Evolutionary conservation across 2,797 vertebrate species (phyloP).

Genomic region (Astyanax mexicanus): DNA sequence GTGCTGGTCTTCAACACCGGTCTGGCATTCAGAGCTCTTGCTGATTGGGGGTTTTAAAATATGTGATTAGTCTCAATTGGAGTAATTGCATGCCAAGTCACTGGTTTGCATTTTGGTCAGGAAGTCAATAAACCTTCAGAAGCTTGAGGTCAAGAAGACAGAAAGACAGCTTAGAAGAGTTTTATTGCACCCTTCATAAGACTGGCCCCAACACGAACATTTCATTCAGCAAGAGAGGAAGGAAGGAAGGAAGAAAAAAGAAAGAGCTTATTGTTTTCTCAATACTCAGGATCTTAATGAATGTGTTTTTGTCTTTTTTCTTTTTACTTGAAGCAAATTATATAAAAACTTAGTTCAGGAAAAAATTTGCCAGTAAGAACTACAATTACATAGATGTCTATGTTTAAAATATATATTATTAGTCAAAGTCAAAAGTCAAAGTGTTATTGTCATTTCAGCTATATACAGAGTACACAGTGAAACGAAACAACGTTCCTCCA

Average conservation of each 20-base stretch:
- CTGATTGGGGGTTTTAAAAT: conserved; percentile 5
- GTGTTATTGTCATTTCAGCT: no score
- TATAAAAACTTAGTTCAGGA: no score
- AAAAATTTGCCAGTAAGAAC: no score
- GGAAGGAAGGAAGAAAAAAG: neutral
- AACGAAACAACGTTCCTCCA: no score
- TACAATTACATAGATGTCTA: no score
- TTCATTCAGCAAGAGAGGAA: conserved; percentile 26
- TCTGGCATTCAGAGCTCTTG: neutral
- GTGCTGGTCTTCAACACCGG: neutral
- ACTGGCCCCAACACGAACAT: conserved; percentile 42
- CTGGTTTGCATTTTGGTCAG: conserved; percentile 43
- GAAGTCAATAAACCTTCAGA: conserved; percentile 46
- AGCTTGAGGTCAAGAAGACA: conserved; percentile 38
- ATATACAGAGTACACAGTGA: no score
- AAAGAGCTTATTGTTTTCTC: neutral
- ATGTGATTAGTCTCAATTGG: conserved; percentile 9
- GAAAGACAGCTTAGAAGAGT: conserved; percentile 28
- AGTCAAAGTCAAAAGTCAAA: no score
- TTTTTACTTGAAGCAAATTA: no score
- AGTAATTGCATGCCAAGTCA: conserved; percentile 25
- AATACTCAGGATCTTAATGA: no score
- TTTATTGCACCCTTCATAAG: conserved; percentile 33
- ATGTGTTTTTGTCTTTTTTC: no score
- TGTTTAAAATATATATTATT: no score